Evolutionary conservation across 2,888 invertebrate species (phyloP).

Genomic region (Cerastis leucographa): DNA sequence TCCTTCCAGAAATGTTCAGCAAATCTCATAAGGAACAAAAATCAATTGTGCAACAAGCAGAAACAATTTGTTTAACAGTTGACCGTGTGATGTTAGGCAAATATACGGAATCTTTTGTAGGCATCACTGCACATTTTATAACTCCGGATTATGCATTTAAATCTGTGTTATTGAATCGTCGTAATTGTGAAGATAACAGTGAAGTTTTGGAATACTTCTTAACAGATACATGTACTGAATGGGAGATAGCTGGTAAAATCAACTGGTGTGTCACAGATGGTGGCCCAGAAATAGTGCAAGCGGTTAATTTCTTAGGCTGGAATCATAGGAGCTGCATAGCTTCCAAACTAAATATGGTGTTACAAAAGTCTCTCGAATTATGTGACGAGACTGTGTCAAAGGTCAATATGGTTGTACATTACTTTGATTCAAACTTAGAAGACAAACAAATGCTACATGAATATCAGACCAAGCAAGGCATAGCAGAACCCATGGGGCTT

Average conservation of each 20-base stretch:
- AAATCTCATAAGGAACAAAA: conserved; percentile 22
- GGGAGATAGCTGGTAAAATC: conserved; percentile 19
- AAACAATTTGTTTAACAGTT: conserved; percentile 26
- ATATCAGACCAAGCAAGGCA: conserved; percentile 5
- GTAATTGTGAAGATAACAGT: background rate
- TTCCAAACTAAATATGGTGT: background rate
- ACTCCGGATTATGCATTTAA: conserved; percentile 30
- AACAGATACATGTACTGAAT: conserved; percentile 21
- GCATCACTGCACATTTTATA: conserved; percentile 36
- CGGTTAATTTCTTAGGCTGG: conserved; percentile 21
- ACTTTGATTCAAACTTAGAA: background rate
- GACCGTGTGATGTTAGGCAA: conserved; percentile 12
- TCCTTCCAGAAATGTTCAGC: conserved; percentile 29
- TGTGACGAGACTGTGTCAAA: background rate
- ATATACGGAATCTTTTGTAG: conserved; percentile 8
- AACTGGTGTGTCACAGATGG: conserved; percentile 27
- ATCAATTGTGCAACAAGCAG: conserved; percentile 8
- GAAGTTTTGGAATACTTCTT: conserved; percentile 8
- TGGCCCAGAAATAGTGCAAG: background rate
- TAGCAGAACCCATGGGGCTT: conserved; percentile 17
- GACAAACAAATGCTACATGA: background rate
- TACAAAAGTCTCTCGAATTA: conserved; percentile 15
- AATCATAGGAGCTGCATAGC: conserved; percentile 8
- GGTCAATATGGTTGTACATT: background rate
- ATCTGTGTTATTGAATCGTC: conserved; percentile 31